Base-by-base conservation (phyloP, 2,113 vertebrate species). In the Crotalus tigris region DNA sequence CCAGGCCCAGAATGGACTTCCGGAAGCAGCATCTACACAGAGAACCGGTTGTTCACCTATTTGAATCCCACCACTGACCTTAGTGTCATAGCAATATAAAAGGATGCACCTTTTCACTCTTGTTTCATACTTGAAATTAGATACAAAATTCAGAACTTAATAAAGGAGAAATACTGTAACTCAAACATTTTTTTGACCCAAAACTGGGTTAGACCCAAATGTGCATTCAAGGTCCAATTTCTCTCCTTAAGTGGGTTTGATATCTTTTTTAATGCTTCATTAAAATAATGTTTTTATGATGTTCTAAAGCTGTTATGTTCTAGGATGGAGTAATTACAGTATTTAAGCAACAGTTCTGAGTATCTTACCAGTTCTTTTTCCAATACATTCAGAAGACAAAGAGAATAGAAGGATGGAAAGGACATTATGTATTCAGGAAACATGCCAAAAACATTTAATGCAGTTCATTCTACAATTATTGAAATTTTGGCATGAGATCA, bases 351-450 rank as follows among this genome's bases (percentile, higher is more conserved):
- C 0, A 93, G 4, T 54, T 91, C 8, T 54, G 6, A 94, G 44
- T 15, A 90, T 95, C 90, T 69, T 94, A 91, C 26, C 93, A 94
- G 33, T n/a, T 3, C 55, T 11, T 93, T 81, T 81, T 39, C n/a
- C n/a, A 81, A 88, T 87, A 54, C 49, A 57, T 90, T 90, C 51
- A 88, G 58, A 94, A 86, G 29, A 86, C 93, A 54, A 92, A 87
- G 24, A 55, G 91, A 92, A 95, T 96, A 54, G 26, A 87, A 54
- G n/a, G 57, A 58, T 2, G 21, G 24, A 11, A 11, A 75, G 57
- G 81, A 86, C 57, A 93, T 85, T 61, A 10, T 55, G 19, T n/a
- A 93, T 91, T 94, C 90, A 57, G 88, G 75, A 92, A 85, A 53
- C 44, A 93, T 75, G 23, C 29, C 51, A 15, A 93, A 17, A 87